Evolutionary conservation across 2,113 vertebrate genomes (phyloP).

Genomic region (Pygoscelis adeliae): DNA sequence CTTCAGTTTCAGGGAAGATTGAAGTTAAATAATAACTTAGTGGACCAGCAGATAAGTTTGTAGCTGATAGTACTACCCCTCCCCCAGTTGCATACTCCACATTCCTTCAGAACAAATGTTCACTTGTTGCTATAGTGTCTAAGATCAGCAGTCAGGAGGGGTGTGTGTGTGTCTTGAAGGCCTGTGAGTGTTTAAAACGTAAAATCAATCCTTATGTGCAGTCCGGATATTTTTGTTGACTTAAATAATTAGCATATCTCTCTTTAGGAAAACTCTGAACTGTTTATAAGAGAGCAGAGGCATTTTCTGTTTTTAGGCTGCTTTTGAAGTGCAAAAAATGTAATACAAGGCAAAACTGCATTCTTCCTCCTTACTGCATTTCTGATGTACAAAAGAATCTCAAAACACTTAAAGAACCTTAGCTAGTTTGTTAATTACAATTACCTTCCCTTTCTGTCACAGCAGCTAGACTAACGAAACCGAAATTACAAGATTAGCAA

Average conservation of each 20-base stretch:
- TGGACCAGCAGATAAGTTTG: conserved; percentile 63
- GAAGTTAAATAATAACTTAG: conserved; percentile 73
- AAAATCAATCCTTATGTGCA: conserved; percentile 14
- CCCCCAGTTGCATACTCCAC: conserved; percentile 82
- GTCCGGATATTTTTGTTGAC: conserved; percentile 25
- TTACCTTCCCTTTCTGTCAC: neutral
- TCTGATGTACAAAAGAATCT: neutral
- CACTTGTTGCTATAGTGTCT: conserved; percentile 88
- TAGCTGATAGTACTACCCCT: conserved; percentile 74
- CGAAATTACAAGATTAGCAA: neutral
- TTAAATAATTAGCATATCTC: conserved; percentile 18
- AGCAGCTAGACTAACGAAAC: neutral
- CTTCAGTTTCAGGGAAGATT: conserved; percentile 25
- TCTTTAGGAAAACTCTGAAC: neutral
- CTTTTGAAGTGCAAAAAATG: neutral
- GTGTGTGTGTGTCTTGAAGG: conserved; percentile 34
- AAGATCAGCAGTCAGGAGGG: conserved; percentile 78
- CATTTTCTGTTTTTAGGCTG: neutral
- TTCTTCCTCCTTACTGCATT: neutral
- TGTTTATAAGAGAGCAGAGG: neutral
- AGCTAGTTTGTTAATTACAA: neutral
- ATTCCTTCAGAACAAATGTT: conserved; percentile 91
- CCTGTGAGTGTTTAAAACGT: neutral
- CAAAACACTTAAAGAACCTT: neutral
- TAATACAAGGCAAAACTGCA: neutral